Percentiles rank a stretch among this genome's conserved stretches.
These are phyloP conservation scores for Ceratina australensis DNA, from an alignment of 1,140 invertebrate genomes.

Conservation along the genomic window DNA sequence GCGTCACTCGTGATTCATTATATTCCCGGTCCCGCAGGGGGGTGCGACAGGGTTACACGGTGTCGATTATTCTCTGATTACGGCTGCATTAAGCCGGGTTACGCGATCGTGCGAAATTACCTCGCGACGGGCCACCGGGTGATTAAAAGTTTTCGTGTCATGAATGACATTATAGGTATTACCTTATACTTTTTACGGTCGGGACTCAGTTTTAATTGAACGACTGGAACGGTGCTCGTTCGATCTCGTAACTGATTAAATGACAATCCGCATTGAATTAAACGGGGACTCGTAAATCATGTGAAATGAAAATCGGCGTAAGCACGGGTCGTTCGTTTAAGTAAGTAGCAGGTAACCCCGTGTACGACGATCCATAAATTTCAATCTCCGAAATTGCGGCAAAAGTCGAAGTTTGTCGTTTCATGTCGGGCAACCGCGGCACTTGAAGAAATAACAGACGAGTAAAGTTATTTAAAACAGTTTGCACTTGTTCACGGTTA, in stretches of 20 bases:
- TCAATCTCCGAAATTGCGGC: neutral
- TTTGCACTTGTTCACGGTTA: conserved; percentile 25
- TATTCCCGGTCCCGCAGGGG: conserved; percentile 25
- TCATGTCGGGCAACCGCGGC: neutral
- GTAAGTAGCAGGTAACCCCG: too few relatives aligned
- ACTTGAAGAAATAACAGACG: neutral
- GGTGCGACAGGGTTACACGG: conserved; percentile 1
- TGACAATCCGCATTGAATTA: too few relatives aligned
- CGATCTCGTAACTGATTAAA: too few relatives aligned
- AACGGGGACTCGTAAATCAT: too few relatives aligned
- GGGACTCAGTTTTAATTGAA: too few relatives aligned
- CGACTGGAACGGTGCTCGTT: too few relatives aligned
- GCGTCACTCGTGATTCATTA: conserved; percentile 52
- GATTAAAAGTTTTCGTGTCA: neutral
- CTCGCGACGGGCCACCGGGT: too few relatives aligned
- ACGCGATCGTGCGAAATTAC: conserved; percentile 2
- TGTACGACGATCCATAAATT: neutral
- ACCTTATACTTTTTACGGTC: neutral
- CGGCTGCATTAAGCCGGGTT: conserved; percentile 3
- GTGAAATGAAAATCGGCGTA: too few relatives aligned
- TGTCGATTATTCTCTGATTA: conserved; percentile 44
- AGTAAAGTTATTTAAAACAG: conserved; percentile 43
- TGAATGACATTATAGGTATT: neutral
- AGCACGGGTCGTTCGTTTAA: too few relatives aligned
- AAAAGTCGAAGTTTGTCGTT: neutral